Conservation (phyloP, 2,797 vertebrate species). For the Pogoniulus pusillus region DNA sequence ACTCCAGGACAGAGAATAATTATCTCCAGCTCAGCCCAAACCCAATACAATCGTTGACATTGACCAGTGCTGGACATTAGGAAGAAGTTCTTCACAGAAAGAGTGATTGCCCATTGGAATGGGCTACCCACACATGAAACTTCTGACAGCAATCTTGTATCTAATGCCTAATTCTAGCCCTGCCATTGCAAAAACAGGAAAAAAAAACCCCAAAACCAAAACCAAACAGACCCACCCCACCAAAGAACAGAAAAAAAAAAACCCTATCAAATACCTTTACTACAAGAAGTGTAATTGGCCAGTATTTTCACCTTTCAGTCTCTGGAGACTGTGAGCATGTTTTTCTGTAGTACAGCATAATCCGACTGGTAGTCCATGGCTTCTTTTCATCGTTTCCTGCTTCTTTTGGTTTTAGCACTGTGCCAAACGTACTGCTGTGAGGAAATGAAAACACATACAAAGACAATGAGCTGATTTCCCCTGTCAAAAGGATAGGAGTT, state of each 20-base stretch:
- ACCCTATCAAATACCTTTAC: not conserved
- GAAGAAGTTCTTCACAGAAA: too few species aligned
- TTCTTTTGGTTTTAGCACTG: not conserved
- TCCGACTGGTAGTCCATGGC: not conserved
- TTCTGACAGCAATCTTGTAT: too few species aligned
- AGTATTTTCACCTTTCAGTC: not conserved
- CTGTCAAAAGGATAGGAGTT: not conserved
- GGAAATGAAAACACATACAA: not conserved
- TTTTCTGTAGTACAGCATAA: not conserved
- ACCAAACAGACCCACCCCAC: too few species aligned
- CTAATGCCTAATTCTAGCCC: not conserved
- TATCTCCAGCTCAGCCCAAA: too few species aligned
- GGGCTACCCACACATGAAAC: too few species aligned
- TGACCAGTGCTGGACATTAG: too few species aligned
- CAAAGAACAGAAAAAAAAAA: too few species aligned
- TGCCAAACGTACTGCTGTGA: not conserved
- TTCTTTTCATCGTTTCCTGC: not conserved
- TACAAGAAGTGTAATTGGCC: not conserved
- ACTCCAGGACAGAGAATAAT: too few species aligned
- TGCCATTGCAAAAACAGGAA: not conserved
- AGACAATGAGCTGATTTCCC: not conserved
- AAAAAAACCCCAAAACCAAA: too few species aligned
- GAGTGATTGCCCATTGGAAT: too few species aligned
- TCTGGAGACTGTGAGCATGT: not conserved
- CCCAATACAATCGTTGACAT: too few species aligned